Evolutionary conservation across 2,888 invertebrate species (phyloP), one percentile per base, ranked within the genome.

Genomic region (Drosophila mulleri): DNA sequence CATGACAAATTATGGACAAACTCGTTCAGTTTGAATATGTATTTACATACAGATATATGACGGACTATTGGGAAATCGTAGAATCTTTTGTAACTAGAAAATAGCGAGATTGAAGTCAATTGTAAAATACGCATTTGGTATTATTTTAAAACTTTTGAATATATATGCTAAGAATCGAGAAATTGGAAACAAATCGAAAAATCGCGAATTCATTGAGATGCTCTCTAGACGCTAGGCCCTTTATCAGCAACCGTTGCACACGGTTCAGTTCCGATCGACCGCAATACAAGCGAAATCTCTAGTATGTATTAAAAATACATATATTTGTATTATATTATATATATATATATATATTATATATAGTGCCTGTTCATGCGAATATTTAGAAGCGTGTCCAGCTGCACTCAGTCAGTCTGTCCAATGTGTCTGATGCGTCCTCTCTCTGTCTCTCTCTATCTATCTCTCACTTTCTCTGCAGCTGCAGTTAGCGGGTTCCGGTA

Each of bases 241-340:
- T 76, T 77, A 76, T 76, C 76, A 78, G 76, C 52, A 59, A 26
- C 8, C 54, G 41, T 57, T 75, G 67, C 63, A 72, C 57, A 72
- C 59, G 53, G 63, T 60, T 64, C 75, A 68, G 53, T 54, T 72
- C 37, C 72, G 67, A 72, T 67, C 39, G 44, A 29, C 37, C 47
- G 42, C 41, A 48, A 47, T 44, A 54, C 50, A 53, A n/a, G 23
- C 37, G 7, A 58, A 42, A 35, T 45, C 14, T 68, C 48, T 57
- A 60, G 23, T 50, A 32, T 60, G 23, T 48, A 37, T n/a, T 23
- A 35, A 29, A 47, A 12, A 45, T 54, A 39, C 47, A 5, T 20
- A 42, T 26, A 26, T 26, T 26, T 26, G 26, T 26, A 26, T 26
- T 26, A 26, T 26, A 26, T 26, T 26, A 26, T 26, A 26, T 26